Evolutionary conservation across 1,140 invertebrate species (phyloP).

Genomic region (Hermetia illucens): DNA sequence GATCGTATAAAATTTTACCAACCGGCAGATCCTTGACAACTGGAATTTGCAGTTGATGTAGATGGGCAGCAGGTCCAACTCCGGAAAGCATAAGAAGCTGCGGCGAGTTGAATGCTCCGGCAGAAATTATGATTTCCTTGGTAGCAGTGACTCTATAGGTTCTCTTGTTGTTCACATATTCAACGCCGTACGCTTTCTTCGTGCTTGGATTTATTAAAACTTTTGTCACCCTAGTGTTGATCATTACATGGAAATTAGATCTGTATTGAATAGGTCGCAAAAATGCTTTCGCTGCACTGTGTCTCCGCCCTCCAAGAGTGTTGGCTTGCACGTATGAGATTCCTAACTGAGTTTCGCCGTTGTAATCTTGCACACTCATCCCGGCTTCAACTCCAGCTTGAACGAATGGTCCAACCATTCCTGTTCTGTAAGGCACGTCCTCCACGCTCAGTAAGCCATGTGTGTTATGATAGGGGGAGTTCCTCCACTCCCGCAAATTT

Average conservation of each 20-base stretch:
- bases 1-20: slow-evolving; percentile 54
- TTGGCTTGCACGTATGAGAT: slow-evolving; percentile 54
- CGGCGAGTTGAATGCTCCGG: slow-evolving; percentile 63
- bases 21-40: slow-evolving; percentile 49
- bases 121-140: slow-evolving; percentile 55
- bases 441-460: slow-evolving; percentile 38
- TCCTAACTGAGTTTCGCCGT: slow-evolving; percentile 44
- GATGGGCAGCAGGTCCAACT: slow-evolving; percentile 48
- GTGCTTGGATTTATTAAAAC: slow-evolving; percentile 41
- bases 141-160: slow-evolving; percentile 34
- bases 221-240: slow-evolving; percentile 41
- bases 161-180: slow-evolving; percentile 37
- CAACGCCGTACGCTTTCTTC: slow-evolving; percentile 45
- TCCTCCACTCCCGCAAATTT: slow-evolving; percentile 31
- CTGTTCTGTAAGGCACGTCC: slow-evolving; percentile 37
- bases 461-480: slow-evolving; percentile 38
- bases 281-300: slow-evolving; percentile 41
- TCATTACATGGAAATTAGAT: slow-evolving; percentile 47
- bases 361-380: slow-evolving; percentile 44
- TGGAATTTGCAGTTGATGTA: slow-evolving; percentile 50
- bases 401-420: slow-evolving; percentile 43
- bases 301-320: slow-evolving; percentile 33
- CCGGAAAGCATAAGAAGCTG: slow-evolving; percentile 71
- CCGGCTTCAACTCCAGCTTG: slow-evolving; percentile 44
- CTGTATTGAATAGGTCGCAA: slow-evolving; percentile 38